Percentiles rank a stretch among this genome's conserved stretches.
phyloP scores from a whole-genome alignment of 2,888 invertebrate genomes.

The Vanessa cardui region DNA sequence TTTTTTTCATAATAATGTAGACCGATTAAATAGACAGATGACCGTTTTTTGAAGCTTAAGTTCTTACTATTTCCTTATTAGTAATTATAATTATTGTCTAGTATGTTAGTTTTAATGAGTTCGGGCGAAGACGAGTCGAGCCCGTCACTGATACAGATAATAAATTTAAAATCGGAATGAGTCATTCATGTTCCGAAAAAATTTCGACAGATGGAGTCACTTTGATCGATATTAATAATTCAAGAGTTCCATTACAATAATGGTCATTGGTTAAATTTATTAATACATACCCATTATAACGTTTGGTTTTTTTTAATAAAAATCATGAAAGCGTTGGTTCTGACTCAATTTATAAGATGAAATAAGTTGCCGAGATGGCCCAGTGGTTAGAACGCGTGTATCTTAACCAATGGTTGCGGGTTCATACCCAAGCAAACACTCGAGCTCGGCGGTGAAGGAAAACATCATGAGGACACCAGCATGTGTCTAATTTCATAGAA shows the following conservation, averaged over 20 bases:
- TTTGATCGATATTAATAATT: slow-evolving; percentile 13
- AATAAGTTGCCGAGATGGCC: too few species aligned
- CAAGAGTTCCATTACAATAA: slow-evolving; percentile 9
- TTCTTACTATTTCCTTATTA: too few species aligned
- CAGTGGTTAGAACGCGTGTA: too few species aligned
- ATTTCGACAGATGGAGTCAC: slow-evolving; percentile 24
- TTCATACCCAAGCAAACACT: too few species aligned
- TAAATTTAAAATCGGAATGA: slow-evolving; percentile 11
- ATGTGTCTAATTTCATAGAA: too few species aligned
- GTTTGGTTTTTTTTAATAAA: not conserved
- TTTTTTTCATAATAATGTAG: too few species aligned
- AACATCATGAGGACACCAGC: too few species aligned
- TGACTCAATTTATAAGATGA: not conserved
- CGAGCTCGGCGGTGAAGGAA: too few species aligned
- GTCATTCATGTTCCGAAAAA: slow-evolving; percentile 23
- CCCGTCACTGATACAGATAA: not conserved
- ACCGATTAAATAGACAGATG: too few species aligned
- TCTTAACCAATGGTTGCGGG: too few species aligned
- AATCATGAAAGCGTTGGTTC: not conserved
- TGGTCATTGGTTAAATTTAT: slow-evolving; percentile 8
- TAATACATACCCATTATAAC: not conserved
- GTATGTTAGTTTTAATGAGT: not conserved
- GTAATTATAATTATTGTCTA: too few species aligned
- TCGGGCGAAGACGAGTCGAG: not conserved
- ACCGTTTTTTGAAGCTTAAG: too few species aligned